A percentile compares a stretch with the other conserved stretches of the same genome.
Evolutionary conservation across 1,140 invertebrate species (phyloP).

Genomic region (Cataglyphis hispanica): DNA sequence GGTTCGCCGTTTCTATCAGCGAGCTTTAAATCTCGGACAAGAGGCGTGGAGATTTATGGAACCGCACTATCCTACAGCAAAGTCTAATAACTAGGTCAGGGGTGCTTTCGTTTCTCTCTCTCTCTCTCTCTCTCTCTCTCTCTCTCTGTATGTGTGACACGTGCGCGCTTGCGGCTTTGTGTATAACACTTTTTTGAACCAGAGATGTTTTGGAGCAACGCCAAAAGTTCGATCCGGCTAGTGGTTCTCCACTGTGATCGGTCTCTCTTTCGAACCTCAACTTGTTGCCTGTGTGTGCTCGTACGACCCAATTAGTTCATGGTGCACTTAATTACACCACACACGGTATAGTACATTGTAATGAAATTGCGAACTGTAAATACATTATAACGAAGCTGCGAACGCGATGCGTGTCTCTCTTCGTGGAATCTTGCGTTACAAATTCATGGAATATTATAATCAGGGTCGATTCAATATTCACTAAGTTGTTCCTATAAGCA

Average conservation of each 20-base stretch:
- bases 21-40: conserved; percentile 21
- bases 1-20: not conserved
- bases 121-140: not conserved
- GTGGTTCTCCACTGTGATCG: not conserved
- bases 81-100: conserved; percentile 50
- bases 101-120: not conserved
- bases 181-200: not conserved
- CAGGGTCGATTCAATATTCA: not conserved
- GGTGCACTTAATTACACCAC: conserved; percentile 10
- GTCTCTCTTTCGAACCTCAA: not conserved
- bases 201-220: not conserved
- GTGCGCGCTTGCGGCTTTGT: not conserved
- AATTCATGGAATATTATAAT: conserved; percentile 4
- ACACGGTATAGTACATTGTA: not conserved
- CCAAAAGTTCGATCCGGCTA: conserved; percentile 22
- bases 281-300: not conserved
- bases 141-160: too few relatives aligned
- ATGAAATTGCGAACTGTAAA: not conserved
- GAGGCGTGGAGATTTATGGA: conserved; percentile 25
- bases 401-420: not conserved
- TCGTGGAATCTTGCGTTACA: not conserved
- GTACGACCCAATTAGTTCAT: conserved; percentile 1
- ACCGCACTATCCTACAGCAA: not conserved
- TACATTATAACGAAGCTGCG: conserved; percentile 11
- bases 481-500: not conserved